A percentile compares a stretch with the other conserved stretches of the same genome.
Conservation (phyloP, 1,140 invertebrate genomes). For the Daktulosphaira vitifoliae region DNA sequence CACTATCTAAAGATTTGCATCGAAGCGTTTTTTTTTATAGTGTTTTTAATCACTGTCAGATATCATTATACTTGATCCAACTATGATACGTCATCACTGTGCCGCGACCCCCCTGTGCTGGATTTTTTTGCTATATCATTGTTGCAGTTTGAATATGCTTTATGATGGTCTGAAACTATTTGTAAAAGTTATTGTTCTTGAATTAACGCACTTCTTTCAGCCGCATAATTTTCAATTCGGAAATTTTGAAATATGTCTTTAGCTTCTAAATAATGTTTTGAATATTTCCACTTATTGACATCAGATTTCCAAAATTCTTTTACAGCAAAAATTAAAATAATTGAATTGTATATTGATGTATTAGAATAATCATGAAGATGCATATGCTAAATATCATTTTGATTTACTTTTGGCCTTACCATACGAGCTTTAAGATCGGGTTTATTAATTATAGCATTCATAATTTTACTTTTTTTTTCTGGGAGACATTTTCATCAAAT, state of each 20-base stretch:
- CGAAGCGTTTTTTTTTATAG: no score
- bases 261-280: slow-evolving; percentile 3
- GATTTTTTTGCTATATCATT: no score
- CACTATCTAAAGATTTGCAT: no score
- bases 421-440: neutral
- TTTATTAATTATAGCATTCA: neutral
- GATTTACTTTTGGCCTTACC: neutral
- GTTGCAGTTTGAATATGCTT: neutral
- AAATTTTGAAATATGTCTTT: slow-evolving; percentile 37
- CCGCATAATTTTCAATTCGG: slow-evolving; percentile 37
- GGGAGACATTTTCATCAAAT: neutral
- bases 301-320: neutral
- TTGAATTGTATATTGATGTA: neutral
- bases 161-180: neutral
- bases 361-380: neutral
- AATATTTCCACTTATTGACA: neutral
- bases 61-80: no score
- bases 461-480: neutral
- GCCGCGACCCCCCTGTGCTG: no score
- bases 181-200: slow-evolving; percentile 33
- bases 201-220: slow-evolving; percentile 37
- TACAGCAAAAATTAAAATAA: neutral
- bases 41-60: no score
- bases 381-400: neutral
- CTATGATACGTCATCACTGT: no score